A percentile compares a stretch with the other conserved stretches of the same genome.
Evolutionary conservation across 2,888 invertebrate genomes (phyloP).

Genomic region (Chirona hameri): DNA sequence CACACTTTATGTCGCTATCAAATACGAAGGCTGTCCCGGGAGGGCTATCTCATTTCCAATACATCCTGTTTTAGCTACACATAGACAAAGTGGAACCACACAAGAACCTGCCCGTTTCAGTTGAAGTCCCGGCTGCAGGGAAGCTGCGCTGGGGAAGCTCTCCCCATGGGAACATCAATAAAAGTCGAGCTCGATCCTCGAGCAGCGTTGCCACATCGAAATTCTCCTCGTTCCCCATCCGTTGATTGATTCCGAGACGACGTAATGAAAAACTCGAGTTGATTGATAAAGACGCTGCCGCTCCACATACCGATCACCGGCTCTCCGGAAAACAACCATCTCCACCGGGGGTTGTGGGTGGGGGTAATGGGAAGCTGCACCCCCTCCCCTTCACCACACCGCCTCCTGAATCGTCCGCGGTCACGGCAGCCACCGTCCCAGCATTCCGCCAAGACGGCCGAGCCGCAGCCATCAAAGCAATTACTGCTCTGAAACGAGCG

Average conservation of each 20-base stretch:
- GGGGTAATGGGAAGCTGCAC: neutral
- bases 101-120: too few species aligned
- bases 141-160: neutral
- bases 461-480: neutral
- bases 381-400: neutral
- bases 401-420: neutral
- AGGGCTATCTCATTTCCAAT: too few species aligned
- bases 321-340: neutral
- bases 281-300: slow-evolving; percentile 5
- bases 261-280: slow-evolving; percentile 23
- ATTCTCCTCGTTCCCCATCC: neutral
- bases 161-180: neutral
- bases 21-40: too few species aligned
- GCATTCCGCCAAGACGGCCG: neutral
- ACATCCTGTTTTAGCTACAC: too few species aligned
- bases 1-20: too few species aligned
- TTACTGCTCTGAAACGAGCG: neutral
- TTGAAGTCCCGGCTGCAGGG: too few species aligned
- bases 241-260: slow-evolving; percentile 9
- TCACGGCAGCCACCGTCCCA: neutral
- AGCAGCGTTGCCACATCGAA: neutral
- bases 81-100: too few species aligned
- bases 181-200: neutral
- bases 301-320: neutral
- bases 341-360: neutral